Base-by-base conservation (phyloP, 2,888 invertebrate genomes). In the Mesoligia furuncula region DNA sequence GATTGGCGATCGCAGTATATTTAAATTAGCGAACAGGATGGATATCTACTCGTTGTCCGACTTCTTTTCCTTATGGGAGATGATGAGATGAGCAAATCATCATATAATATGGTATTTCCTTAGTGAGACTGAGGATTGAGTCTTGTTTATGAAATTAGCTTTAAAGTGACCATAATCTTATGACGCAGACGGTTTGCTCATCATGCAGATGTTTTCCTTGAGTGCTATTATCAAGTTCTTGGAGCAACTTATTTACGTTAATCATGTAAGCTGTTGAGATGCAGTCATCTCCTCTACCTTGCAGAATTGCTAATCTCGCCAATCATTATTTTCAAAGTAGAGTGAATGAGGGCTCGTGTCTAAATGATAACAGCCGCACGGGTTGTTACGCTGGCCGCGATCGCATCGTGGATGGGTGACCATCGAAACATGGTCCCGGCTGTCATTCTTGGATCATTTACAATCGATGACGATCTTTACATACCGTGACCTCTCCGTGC, bases 101-200 rank as follows among this genome's bases (percentile, higher is more conserved):
- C 73, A 70, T 70, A 75, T 86, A 81, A 87, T 79, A 69, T 62
- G 59, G 20, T 24, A 73, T 80, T 79, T 87, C 86, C 87, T 82
- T 15, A 72, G 57, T 66, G 31, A 74, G 66, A 8, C 36, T 77
- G 67, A 72, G 42, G 48, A 85, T 79, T 84, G 42, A 36, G 57
- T 17, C 48, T 64, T 66, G 57, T 82, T 81, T 71, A 75, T 79
- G 20, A 73, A 76, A 85, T 84, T 79, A 83, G 59, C 59, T 71
- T 73, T 71, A 64, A 79, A 85, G 74, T 75, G 79, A 75, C 13
- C 45, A 36, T 80, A 72, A 68, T 71, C 15, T 69, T 54, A 69
- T 81, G 51, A 73, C 62, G 42, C 71, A 62, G 51, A 11, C 59
- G n/a, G 36, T 57, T 57, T 51, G 45, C 31, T 70, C 69, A 48